These are phyloP conservation scores for Macaria notata DNA, from an alignment of 2,888 invertebrate genomes.

Conservation along the genomic window DNA sequence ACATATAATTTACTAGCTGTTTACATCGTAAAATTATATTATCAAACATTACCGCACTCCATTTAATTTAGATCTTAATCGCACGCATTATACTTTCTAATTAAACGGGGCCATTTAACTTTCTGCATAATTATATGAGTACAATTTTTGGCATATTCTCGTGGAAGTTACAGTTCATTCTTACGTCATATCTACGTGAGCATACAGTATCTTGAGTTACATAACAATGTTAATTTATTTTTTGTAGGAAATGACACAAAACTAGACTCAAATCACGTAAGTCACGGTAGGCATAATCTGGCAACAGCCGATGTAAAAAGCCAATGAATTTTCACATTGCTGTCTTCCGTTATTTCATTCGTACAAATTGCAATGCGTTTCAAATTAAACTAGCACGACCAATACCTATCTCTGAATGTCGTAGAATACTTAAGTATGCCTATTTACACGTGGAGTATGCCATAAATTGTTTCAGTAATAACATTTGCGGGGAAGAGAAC, in stretches of 20 bases:
- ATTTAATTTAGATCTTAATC: conserved; percentile 5
- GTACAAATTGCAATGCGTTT: conserved; percentile 2
- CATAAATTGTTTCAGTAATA: conserved; percentile 12
- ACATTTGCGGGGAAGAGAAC: conserved; percentile 18
- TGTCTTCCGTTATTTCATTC: conserved; percentile 27
- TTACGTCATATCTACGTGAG: conserved; percentile 16
- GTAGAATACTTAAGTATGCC: background rate
- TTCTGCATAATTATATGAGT: conserved; percentile 1
- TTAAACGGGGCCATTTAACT: conserved; percentile 9
- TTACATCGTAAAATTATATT: conserved; percentile 6
- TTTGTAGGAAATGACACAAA: conserved; percentile 25
- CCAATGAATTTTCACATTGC: conserved; percentile 18
- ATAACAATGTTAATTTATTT: conserved; percentile 24
- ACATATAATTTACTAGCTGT: conserved; percentile 1
- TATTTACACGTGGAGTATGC: background rate
- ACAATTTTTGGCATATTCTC: background rate
- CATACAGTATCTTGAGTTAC: conserved; percentile 19
- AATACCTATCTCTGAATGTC: too few relatives aligned
- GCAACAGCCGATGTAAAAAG: conserved; percentile 28
- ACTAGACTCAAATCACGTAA: conserved; percentile 32
- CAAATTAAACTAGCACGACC: conserved; percentile 1
- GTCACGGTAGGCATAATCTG: conserved; percentile 26
- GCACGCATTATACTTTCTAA: conserved; percentile 17
- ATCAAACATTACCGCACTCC: conserved; percentile 1
- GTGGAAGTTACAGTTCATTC: conserved; percentile 5